Evolutionary conservation across 2,113 vertebrate genomes (phyloP).

Genomic region (Danio rerio): DNA sequence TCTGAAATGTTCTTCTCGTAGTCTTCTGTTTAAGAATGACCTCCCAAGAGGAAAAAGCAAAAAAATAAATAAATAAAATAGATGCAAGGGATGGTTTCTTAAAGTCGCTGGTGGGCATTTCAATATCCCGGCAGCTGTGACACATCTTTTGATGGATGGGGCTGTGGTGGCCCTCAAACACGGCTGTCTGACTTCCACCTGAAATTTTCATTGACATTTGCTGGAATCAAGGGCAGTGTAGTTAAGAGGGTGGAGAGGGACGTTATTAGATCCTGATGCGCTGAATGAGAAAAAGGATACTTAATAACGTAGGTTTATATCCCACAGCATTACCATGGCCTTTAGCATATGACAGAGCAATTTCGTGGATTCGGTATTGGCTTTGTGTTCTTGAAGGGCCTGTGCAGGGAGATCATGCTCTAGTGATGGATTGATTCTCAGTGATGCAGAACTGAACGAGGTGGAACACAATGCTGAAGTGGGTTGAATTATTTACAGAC

Average conservation of each 20-base stretch:
- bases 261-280: background rate
- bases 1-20: constrained; percentile 8
- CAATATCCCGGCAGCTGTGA: background rate
- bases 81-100: background rate
- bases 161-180: background rate
- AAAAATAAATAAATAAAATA: background rate
- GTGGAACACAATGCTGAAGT: constrained; percentile 43
- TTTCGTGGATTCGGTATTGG: background rate
- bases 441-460: constrained; percentile 41
- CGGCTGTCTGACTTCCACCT: background rate
- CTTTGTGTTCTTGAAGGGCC: background rate
- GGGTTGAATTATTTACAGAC: constrained; percentile 70
- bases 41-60: background rate
- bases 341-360: background rate
- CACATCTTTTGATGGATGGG: constrained; percentile 17
- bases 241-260: background rate
- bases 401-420: constrained; percentile 11
- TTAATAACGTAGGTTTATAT: background rate
- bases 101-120: constrained; percentile 7
- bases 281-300: background rate
- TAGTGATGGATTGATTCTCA: constrained; percentile 52
- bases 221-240: constrained; percentile 13
- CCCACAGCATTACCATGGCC: background rate
- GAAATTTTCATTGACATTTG: constrained; percentile 24
- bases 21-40: background rate